Evolutionary conservation across 2,888 invertebrate genomes (phyloP).

Genomic region (Nomada flava): DNA sequence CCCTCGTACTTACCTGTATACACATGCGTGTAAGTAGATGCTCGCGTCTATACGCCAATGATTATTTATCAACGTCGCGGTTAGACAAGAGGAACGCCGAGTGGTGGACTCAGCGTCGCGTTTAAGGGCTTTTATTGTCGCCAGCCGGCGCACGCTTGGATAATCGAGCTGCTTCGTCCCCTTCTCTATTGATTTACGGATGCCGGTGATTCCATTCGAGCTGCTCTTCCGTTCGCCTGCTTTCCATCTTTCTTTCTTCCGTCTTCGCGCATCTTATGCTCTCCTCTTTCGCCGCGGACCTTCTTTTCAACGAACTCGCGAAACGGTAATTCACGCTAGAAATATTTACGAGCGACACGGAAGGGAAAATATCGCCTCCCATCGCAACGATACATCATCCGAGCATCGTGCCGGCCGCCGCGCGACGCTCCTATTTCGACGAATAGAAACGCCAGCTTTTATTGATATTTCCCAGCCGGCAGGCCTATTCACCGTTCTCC

Average conservation of each 20-base stretch:
- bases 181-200: constrained; percentile 31
- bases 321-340: constrained; percentile 49
- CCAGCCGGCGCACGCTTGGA: constrained; percentile 36
- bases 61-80: constrained; percentile 70
- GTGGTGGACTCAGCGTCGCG: constrained; percentile 8
- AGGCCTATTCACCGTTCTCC: neutral
- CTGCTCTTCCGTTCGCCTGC: neutral
- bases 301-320: constrained; percentile 23
- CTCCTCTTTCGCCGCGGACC: neutral
- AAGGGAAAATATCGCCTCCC: constrained; percentile 27
- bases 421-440: constrained; percentile 37
- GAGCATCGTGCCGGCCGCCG: neutral
- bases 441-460: constrained; percentile 37
- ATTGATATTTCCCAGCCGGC: constrained; percentile 22
- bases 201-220: constrained; percentile 19
- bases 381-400: constrained; percentile 40
- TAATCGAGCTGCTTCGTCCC: constrained; percentile 24
- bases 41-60: constrained; percentile 64
- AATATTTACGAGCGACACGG: constrained; percentile 48
- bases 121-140: constrained; percentile 49
- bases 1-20: constrained; percentile 8
- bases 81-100: constrained; percentile 50
- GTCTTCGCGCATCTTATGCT: neutral
- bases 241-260: neutral
- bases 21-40: constrained; percentile 65